phyloP scores from a whole-genome alignment of 2,888 invertebrate genomes.

The Abrostola tripartita region DNA sequence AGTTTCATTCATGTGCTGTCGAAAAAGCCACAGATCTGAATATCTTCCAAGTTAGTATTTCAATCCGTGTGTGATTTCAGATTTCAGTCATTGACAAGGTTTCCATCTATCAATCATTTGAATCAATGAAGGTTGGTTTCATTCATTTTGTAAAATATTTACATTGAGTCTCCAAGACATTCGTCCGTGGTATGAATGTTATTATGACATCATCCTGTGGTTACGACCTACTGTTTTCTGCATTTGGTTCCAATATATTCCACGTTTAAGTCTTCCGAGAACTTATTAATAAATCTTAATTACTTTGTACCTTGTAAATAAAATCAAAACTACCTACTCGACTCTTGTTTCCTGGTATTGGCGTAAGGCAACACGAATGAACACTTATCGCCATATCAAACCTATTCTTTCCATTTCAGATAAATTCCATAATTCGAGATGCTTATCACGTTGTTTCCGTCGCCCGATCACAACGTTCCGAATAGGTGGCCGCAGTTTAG shows the following conservation, averaged over 20 bases:
- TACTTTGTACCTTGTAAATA: not conserved
- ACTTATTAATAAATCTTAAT: not conserved
- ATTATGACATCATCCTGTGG: slow-evolving; percentile 49
- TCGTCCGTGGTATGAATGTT: slow-evolving; percentile 31
- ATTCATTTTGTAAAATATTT: slow-evolving; percentile 46
- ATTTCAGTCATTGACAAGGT: slow-evolving; percentile 33
- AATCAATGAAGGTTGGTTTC: slow-evolving; percentile 43
- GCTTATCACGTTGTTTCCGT: slow-evolving; percentile 57
- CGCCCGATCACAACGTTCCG: slow-evolving; percentile 55
- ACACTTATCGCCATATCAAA: slow-evolving; percentile 24
- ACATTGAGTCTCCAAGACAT: slow-evolving; percentile 37
- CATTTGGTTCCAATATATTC: slow-evolving; percentile 32
- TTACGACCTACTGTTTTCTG: slow-evolving; percentile 37
- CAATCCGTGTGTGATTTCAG: slow-evolving; percentile 15
- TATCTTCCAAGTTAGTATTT: not conserved
- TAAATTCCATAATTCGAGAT: slow-evolving; percentile 47
- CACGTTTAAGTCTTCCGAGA: slow-evolving; percentile 16
- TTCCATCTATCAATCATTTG: slow-evolving; percentile 21
- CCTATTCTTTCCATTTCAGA: slow-evolving; percentile 33
- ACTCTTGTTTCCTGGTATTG: not conserved
- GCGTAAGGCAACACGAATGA: not conserved
- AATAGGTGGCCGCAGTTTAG: slow-evolving; percentile 59
- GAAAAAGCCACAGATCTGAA: too few species aligned
- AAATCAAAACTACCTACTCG: not conserved
- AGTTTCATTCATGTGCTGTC: too few species aligned